Percentiles rank a stretch among this genome's conserved stretches.
These are phyloP conservation scores for Pentalonia nigronervosa DNA, from an alignment of 1,140 invertebrate genomes.

Conservation along the genomic window DNA sequence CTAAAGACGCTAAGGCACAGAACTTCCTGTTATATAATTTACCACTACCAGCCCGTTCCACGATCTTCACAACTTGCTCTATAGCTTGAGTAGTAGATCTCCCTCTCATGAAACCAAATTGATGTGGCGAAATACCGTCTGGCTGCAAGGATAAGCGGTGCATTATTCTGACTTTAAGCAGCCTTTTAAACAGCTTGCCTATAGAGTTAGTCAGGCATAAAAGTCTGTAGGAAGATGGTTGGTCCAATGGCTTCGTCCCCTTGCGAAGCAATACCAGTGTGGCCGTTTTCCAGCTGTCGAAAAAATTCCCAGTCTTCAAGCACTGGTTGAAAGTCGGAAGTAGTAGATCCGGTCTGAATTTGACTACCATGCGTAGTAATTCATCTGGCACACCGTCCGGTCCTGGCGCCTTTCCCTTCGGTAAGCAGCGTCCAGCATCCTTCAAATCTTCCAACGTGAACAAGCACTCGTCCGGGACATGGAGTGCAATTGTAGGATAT, in stretches of 20 bases:
- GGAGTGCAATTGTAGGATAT: neutral
- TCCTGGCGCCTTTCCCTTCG: neutral
- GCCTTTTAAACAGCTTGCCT: constrained; percentile 11
- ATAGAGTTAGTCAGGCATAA: constrained; percentile 17
- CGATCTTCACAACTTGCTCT: neutral
- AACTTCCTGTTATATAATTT: neutral
- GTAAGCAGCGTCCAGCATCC: neutral
- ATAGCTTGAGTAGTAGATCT: neutral
- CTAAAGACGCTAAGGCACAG: no score
- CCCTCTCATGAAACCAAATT: constrained; percentile 25
- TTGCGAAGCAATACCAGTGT: neutral
- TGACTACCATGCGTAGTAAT: neutral
- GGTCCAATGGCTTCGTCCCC: neutral
- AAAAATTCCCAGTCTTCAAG: neutral
- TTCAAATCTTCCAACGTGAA: neutral
- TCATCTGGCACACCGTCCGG: neutral
- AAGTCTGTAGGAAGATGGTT: constrained; percentile 36
- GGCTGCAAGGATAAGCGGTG: neutral
- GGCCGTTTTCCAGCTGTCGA: neutral
- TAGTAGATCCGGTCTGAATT: neutral
- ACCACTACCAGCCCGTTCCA: neutral
- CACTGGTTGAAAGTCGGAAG: neutral
- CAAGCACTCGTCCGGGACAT: neutral
- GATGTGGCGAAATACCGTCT: neutral
- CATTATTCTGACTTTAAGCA: neutral